These are phyloP conservation scores for Lypha dubia DNA, from an alignment of 2,888 invertebrate species.

Conservation along the genomic window DNA sequence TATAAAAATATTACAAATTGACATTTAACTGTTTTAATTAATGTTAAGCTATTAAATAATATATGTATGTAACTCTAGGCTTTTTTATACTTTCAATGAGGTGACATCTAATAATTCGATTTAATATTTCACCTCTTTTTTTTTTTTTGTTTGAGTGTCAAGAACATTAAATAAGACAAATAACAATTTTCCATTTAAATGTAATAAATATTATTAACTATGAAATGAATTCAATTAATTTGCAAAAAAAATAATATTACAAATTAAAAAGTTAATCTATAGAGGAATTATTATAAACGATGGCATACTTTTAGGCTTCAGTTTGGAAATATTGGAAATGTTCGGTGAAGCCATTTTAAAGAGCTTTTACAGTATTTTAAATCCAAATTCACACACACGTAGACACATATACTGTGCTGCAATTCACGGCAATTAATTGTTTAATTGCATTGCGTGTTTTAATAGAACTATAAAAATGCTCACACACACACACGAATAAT, in stretches of 20 bases:
- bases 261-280: not conserved
- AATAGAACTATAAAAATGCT: constrained; percentile 51
- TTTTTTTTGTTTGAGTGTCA: too few relatives aligned
- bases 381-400: not conserved
- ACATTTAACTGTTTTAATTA: too few relatives aligned
- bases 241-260: not conserved
- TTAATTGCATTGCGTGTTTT: constrained; percentile 70
- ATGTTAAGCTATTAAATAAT: too few relatives aligned
- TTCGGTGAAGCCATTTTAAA: not conserved
- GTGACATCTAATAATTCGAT: too few relatives aligned
- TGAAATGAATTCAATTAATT: not conserved
- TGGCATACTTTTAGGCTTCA: not conserved
- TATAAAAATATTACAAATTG: too few relatives aligned
- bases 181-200: not conserved
- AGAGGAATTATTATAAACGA: not conserved
- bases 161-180: not conserved
- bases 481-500: not conserved
- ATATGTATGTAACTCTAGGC: too few relatives aligned
- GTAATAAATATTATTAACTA: not conserved
- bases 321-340: not conserved
- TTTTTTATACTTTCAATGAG: too few relatives aligned
- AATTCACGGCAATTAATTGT: constrained; percentile 56
- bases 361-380: not conserved
- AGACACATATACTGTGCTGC: too few relatives aligned
- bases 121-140: not conserved